Percentiles rank a stretch among this genome's conserved stretches.
Evolutionary conservation across 2,888 invertebrate genomes (phyloP).

Genomic region (Cantharis rufa): DNA sequence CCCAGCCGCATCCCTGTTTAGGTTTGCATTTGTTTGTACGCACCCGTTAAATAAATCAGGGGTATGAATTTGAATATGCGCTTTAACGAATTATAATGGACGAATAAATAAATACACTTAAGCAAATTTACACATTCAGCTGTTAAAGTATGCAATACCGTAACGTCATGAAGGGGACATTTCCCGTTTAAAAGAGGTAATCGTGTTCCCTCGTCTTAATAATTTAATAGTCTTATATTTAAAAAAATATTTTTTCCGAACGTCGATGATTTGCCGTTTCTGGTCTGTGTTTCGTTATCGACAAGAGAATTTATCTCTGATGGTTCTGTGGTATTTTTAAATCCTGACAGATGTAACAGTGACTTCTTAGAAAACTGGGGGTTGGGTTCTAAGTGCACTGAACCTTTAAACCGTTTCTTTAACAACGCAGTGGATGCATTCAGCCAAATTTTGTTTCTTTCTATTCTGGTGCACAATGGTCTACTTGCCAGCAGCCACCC

Average conservation of each 20-base stretch:
- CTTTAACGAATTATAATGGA: conserved; percentile 55
- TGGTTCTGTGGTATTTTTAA: conserved; percentile 34
- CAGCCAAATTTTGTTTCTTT: conserved; percentile 33
- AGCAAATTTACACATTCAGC: conserved; percentile 56
- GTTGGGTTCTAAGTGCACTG: conserved; percentile 37
- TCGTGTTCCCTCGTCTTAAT: conserved; percentile 17
- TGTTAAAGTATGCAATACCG: conserved; percentile 39
- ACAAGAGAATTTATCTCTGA: conserved; percentile 31
- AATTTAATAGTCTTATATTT: conserved; percentile 22
- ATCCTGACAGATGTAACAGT: conserved; percentile 39
- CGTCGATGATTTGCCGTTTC: neutral
- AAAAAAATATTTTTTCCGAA: conserved; percentile 6
- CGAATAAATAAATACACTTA: conserved; percentile 55
- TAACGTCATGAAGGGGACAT: conserved; percentile 30
- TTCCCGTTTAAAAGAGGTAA: conserved; percentile 23
- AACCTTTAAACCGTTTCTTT: conserved; percentile 34
- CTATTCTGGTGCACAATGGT: conserved; percentile 33
- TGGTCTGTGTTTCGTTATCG: conserved; percentile 10
- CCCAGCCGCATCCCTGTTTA: conserved; percentile 42
- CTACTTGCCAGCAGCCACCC: conserved; percentile 24
- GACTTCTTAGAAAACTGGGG: conserved; percentile 40
- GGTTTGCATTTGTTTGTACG: conserved; percentile 47
- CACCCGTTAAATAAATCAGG: conserved; percentile 52
- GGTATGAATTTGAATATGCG: conserved; percentile 54
- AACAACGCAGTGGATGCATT: conserved; percentile 31